These are phyloP conservation scores for Styela plicata DNA, from an alignment of 23 tunicate species.

Conservation along the genomic window DNA sequence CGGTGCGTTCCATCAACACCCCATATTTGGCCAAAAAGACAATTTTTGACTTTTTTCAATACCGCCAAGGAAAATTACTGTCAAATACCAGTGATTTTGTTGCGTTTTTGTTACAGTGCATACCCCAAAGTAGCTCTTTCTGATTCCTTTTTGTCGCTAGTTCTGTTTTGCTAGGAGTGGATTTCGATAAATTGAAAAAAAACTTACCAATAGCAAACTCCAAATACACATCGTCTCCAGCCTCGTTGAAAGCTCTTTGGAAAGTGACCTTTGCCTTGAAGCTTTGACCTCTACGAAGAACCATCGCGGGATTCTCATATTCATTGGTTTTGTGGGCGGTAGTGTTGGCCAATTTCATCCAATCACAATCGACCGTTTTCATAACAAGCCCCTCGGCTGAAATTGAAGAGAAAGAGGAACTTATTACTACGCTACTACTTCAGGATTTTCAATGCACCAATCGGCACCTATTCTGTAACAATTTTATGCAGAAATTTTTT, in stretches of 20 bases:
- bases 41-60: too few species aligned
- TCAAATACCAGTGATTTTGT: too few species aligned
- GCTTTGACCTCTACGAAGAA: slow-evolving; percentile 71
- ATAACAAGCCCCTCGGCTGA: slow-evolving; percentile 51
- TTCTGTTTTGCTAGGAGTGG: too few species aligned
- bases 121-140: too few species aligned
- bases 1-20: too few species aligned
- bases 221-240: slow-evolving; percentile 50
- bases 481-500: too few species aligned
- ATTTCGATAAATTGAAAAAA: too few species aligned
- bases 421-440: neutral
- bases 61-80: too few species aligned
- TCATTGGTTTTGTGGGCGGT: slow-evolving; percentile 67
- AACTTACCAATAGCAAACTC: slow-evolving; percentile 57
- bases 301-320: slow-evolving; percentile 35
- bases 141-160: too few species aligned
- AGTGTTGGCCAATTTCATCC: slow-evolving; percentile 58
- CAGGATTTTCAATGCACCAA: neutral
- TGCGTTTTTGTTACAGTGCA: too few species aligned
- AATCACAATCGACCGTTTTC: slow-evolving; percentile 86
- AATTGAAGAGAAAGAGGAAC: slow-evolving; percentile 17
- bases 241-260: slow-evolving; percentile 50
- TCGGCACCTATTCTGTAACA: too few species aligned
- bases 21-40: too few species aligned
- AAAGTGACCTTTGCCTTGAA: slow-evolving; percentile 55